Percentiles rank a stretch among this genome's conserved stretches.
These are phyloP conservation scores for Corapipo altera DNA, from an alignment of 2,113 vertebrate genomes.

Conservation along the genomic window DNA sequence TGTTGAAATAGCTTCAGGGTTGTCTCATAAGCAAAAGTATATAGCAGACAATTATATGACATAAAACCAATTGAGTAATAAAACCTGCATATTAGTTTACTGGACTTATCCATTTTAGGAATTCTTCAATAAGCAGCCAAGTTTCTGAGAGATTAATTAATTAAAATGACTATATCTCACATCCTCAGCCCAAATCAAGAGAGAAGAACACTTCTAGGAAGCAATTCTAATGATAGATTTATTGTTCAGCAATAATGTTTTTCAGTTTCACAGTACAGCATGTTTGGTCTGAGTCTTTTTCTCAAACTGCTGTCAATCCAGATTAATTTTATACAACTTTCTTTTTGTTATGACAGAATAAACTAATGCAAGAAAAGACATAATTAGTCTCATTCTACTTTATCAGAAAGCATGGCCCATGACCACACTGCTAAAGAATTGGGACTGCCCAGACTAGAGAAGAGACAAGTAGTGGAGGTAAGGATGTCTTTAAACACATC, in stretches of 20 bases:
- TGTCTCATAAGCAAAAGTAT: not conserved
- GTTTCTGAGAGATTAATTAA: not conserved
- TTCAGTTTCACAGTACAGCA: not conserved
- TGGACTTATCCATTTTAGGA: not conserved
- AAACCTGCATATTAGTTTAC: not conserved
- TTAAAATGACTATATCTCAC: not conserved
- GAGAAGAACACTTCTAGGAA: not conserved
- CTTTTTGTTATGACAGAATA: not conserved
- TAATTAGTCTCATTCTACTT: not conserved
- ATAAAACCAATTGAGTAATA: not conserved
- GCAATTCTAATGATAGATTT: not conserved
- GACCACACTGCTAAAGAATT: not conserved
- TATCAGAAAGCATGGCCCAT: not conserved
- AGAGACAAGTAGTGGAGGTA: slow-evolving; percentile 6
- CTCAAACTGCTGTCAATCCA: not conserved
- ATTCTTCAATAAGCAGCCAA: not conserved
- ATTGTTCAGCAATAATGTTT: not conserved
- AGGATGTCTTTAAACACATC: slow-evolving; percentile 24
- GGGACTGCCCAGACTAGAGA: slow-evolving; percentile 1
- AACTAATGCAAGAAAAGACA: not conserved
- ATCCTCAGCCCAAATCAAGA: not conserved
- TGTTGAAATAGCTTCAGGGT: not conserved
- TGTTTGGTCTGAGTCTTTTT: not conserved
- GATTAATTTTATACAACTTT: not conserved
- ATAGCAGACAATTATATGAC: not conserved